Conservation (phyloP, 2,797 vertebrate genomes). For the Enteromius paludinosus region DNA sequence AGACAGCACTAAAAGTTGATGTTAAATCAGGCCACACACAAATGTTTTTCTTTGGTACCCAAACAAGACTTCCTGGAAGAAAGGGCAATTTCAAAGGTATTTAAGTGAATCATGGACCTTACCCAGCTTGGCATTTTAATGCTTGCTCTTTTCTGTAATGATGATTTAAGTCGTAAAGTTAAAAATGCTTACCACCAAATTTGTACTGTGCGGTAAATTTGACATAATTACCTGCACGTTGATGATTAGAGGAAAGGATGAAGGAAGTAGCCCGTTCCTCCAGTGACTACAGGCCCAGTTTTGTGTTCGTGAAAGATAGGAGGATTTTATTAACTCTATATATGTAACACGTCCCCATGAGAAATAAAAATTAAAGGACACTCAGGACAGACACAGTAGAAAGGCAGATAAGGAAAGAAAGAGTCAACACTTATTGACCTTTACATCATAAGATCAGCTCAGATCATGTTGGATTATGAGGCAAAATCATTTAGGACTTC, state of each 20-base stretch:
- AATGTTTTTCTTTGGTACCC: conserved; percentile 69
- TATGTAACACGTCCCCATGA: neutral
- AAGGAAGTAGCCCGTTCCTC: conserved; percentile 18
- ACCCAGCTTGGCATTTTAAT: conserved; percentile 36
- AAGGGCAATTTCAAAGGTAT: conserved; percentile 57
- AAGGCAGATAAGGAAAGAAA: neutral
- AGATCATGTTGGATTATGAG: neutral
- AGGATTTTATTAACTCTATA: conserved; percentile 23
- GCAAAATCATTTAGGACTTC: neutral
- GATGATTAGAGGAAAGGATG: conserved; percentile 32
- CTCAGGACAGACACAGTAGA: neutral
- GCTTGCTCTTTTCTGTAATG: conserved; percentile 42
- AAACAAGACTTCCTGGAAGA: conserved; percentile 56
- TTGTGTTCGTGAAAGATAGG: neutral
- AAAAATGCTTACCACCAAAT: conserved; percentile 39
- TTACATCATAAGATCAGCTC: neutral
- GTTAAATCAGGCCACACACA: conserved; percentile 69
- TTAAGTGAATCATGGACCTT: conserved; percentile 50
- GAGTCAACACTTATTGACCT: neutral
- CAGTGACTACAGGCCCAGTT: conserved; percentile 13
- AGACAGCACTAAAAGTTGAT: conserved; percentile 66
- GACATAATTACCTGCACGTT: conserved; percentile 44
- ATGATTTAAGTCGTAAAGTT: conserved; percentile 46
- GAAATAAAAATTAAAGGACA: conserved; percentile 1
- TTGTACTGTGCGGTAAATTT: conserved; percentile 35